These are phyloP conservation scores for Laupala kohalensis DNA, from an alignment of 1,140 invertebrate species.

Conservation along the genomic window DNA sequence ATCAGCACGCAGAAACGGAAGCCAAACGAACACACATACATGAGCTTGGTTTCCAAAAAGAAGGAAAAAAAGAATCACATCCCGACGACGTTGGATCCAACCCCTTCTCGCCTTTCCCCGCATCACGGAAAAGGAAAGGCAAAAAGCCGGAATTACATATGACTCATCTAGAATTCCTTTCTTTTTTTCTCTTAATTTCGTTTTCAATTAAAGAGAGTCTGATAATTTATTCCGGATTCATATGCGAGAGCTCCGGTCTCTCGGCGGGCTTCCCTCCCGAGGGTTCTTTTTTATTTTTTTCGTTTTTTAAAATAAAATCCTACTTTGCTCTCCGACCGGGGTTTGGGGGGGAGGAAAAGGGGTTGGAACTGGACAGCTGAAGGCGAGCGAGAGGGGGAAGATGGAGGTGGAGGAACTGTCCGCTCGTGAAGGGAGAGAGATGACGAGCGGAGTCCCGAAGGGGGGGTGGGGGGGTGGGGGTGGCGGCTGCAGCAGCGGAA, in stretches of 20 bases:
- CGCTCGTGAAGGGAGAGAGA: background rate
- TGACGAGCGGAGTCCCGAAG: background rate
- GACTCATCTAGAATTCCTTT: background rate
- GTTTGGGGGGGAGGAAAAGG: too few relatives aligned
- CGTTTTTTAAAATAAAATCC: background rate
- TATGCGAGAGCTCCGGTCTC: background rate
- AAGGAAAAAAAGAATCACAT: background rate
- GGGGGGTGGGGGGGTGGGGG: too few relatives aligned
- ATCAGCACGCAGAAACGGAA: too few relatives aligned
- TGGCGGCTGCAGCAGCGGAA: too few relatives aligned
- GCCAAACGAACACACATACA: too few relatives aligned
- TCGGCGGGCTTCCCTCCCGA: too few relatives aligned
- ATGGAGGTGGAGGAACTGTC: background rate
- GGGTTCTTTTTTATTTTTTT: background rate
- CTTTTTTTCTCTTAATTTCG: background rate
- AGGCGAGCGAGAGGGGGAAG: background rate
- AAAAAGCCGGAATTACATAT: background rate
- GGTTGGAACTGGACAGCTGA: background rate
- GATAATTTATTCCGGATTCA: background rate
- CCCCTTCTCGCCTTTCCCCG: too few relatives aligned
- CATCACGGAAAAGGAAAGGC: background rate
- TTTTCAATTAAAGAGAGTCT: background rate
- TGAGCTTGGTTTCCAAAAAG: too few relatives aligned
- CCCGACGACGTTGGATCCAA: too few relatives aligned
- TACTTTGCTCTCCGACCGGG: background rate